phyloP scores from a whole-genome alignment of 2,888 invertebrate species.

The Acrocyrtus sp. region DNA sequence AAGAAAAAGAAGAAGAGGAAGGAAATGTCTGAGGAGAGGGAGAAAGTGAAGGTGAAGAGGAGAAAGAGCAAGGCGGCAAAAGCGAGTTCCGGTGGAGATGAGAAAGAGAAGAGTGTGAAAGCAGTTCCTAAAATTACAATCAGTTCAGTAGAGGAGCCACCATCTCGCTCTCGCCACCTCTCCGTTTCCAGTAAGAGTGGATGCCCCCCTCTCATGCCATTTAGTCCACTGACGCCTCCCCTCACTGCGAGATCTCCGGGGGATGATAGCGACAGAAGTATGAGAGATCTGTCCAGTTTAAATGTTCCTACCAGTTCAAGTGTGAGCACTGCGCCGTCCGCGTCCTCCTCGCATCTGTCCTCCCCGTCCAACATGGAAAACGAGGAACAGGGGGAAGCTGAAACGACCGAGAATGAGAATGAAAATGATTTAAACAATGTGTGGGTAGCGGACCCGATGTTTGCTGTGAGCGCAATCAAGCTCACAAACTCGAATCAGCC shows the following conservation, averaged over 20 bases:
- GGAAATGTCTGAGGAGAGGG: slow-evolving; percentile 11
- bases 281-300: not conserved
- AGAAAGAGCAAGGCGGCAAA: too few species aligned
- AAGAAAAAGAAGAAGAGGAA: slow-evolving; percentile 18
- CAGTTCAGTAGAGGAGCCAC: not conserved
- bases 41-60: slow-evolving; percentile 12
- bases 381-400: slow-evolving; percentile 31
- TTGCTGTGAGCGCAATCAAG: slow-evolving; percentile 55
- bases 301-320: slow-evolving; percentile 1
- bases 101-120: slow-evolving; percentile 2
- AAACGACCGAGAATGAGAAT: slow-evolving; percentile 37
- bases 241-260: slow-evolving; percentile 19
- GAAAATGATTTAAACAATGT: slow-evolving; percentile 37
- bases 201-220: slow-evolving; percentile 19
- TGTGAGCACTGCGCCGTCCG: slow-evolving; percentile 14
- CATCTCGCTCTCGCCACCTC: not conserved
- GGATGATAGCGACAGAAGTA: not conserved
- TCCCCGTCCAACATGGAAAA: slow-evolving; percentile 16
- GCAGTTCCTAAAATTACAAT: slow-evolving; percentile 23
- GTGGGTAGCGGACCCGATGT: slow-evolving; percentile 56
- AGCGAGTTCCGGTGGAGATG: not conserved
- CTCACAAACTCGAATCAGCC: slow-evolving; percentile 21
- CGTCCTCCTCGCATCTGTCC: not conserved
- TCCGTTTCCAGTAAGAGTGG: not conserved
- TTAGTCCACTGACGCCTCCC: slow-evolving; percentile 44